phyloP scores from a whole-genome alignment of 2,797 vertebrate genomes.

The Lates japonicus region DNA sequence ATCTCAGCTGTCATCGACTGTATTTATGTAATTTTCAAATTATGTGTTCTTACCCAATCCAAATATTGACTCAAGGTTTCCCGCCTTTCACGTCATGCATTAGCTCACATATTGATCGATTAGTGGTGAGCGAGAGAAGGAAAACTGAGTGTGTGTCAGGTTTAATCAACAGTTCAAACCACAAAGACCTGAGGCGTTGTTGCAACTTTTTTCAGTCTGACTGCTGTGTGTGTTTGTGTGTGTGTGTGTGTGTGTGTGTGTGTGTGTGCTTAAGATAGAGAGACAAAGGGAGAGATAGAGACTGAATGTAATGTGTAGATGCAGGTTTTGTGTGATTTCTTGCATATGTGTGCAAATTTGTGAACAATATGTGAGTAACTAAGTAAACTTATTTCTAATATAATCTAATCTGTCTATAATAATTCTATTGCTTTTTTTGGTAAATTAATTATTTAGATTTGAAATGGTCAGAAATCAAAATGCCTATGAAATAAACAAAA shows the following conservation, averaged over 20 bases:
- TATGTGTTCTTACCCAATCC: slow-evolving; percentile 64
- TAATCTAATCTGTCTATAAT: too few relatives aligned
- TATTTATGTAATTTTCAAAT: slow-evolving; percentile 75
- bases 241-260: background rate
- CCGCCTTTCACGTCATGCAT: slow-evolving; percentile 54
- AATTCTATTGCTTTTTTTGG: background rate
- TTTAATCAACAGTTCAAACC: slow-evolving; percentile 61
- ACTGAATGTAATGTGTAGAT: background rate
- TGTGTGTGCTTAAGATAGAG: background rate
- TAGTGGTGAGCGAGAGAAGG: slow-evolving; percentile 47
- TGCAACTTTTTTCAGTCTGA: slow-evolving; percentile 29
- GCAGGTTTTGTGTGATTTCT: too few relatives aligned
- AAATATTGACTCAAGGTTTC: slow-evolving; percentile 79
- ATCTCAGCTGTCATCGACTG: slow-evolving; percentile 66
- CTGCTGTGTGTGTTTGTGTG: background rate
- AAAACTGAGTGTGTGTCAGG: slow-evolving; percentile 60
- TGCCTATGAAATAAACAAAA: background rate
- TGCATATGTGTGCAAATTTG: too few relatives aligned
- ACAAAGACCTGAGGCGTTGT: slow-evolving; percentile 44
- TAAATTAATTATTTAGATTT: background rate
- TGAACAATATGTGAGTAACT: too few relatives aligned
- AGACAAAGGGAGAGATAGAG: background rate
- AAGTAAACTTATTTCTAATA: too few relatives aligned
- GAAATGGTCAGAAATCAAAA: background rate
- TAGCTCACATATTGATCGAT: slow-evolving; percentile 69